These are phyloP conservation scores for Amazona guildingii DNA, from an alignment of 2,113 vertebrate species.

Conservation along the genomic window DNA sequence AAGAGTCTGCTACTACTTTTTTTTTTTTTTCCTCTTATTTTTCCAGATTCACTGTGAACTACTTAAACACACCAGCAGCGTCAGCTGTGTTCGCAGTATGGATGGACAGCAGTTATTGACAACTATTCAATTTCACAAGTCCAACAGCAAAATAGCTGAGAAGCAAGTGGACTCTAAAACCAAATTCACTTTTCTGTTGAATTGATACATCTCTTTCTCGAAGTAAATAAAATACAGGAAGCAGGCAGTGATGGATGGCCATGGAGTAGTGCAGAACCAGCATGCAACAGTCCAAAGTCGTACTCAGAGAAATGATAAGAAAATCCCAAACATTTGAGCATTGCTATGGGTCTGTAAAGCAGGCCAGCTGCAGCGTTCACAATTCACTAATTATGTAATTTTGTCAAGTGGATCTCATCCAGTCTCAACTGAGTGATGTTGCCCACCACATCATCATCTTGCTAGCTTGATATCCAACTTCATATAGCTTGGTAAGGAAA, in stretches of 20 bases:
- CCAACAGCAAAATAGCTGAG: not conserved
- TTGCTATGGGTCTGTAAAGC: not conserved
- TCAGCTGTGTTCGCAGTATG: not conserved
- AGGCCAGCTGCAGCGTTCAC: not conserved
- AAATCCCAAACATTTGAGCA: not conserved
- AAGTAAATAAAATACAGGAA: not conserved
- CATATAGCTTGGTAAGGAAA: slow-evolving; percentile 63
- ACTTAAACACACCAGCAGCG: not conserved
- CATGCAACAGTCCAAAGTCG: not conserved
- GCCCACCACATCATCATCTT: not conserved
- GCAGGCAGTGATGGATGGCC: too few species aligned
- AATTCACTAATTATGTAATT: not conserved
- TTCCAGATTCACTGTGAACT: not conserved
- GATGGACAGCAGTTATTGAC: not conserved
- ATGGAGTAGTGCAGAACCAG: not conserved
- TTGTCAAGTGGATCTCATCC: not conserved
- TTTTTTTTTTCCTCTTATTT: not conserved
- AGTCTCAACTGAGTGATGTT: not conserved
- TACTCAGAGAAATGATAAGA: not conserved
- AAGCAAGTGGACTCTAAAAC: not conserved
- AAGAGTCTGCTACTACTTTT: not conserved
- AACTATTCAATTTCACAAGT: not conserved
- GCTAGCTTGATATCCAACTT: slow-evolving; percentile 16
- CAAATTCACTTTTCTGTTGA: not conserved
- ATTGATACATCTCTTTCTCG: not conserved